These are phyloP conservation scores for Heliconius nattereri DNA, from an alignment of 1,140 invertebrate species.

Conservation along the genomic window DNA sequence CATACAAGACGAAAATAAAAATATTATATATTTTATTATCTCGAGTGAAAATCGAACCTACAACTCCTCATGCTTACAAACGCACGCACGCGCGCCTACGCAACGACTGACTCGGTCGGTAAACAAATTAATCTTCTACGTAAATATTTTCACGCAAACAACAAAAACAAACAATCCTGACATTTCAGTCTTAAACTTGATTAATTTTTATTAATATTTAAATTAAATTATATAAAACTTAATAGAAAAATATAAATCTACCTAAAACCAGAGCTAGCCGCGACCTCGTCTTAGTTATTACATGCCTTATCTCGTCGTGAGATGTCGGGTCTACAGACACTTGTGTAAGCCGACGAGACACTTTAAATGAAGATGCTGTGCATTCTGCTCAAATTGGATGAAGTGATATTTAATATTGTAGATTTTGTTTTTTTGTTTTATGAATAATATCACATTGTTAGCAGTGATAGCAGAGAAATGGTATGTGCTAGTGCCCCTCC, in stretches of 20 bases:
- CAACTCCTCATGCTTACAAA: too few species aligned
- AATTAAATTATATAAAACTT: neutral
- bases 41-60: too few species aligned
- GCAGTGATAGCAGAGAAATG: neutral
- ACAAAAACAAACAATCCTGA: too few species aligned
- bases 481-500: too few species aligned
- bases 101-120: too few species aligned
- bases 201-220: neutral
- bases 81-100: too few species aligned
- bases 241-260: neutral
- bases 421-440: neutral
- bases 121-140: too few species aligned
- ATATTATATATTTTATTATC: too few species aligned
- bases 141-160: too few species aligned
- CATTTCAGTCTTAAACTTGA: neutral
- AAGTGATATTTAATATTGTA: neutral
- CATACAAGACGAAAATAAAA: too few species aligned
- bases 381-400: neutral
- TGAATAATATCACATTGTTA: neutral
- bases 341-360: neutral
- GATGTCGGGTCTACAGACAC: neutral
- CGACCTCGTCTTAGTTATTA: neutral
- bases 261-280: neutral
- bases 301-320: constrained; percentile 13
- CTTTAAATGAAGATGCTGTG: constrained; percentile 2